Evolutionary conservation across 1,140 invertebrate species (phyloP), one percentile per base, ranked within the genome.

Genomic region (Eurosta solidaginis): DNA sequence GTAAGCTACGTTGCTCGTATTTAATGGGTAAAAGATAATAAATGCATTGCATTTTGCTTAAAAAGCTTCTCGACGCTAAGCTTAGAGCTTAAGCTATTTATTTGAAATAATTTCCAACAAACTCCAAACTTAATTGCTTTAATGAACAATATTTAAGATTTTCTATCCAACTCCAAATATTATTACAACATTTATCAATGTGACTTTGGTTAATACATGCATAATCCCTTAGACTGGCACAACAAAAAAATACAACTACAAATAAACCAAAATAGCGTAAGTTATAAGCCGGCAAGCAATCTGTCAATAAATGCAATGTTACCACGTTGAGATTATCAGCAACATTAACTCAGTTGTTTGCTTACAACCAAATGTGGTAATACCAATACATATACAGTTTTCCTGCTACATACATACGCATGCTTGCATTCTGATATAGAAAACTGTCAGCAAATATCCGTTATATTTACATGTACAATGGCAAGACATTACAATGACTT

Each of bases 241-340:
- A 22, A 20, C 36, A 68, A 22, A 25, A 68, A 40, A 68, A 20
- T 68, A n/a, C n/a, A n/a, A n/a, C n/a, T n/a, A n/a, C n/a, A 36
- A 68, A 68, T 68, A 68, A 68, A 68, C 59, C 59, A 68, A 68
- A 68, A 68, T 20, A 68, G 40, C 33, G 17, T 33, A 68, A 36
- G 36, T 29, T n/a, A n/a, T 68, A 68, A 68, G 59, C 59, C 33
- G 33, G 22, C 17, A 20, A n/a, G 59, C 59, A 68, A 68, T 68
- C 59, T 68, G 59, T 68, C 59, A 68, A 68, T 68, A 68, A 68
- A 29, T 68, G 59, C 22, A 68, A 68, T 33, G 59, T 68, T 68
- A 68, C 59, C 59, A 68, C 59, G 59, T 40, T 40, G 59, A 68
- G 59, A 68, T 68, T 68, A 68, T 68, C 59, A 68, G 59, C 59